Evolutionary conservation across 2,888 invertebrate genomes (phyloP).

Genomic region (Scrobipalpa atriplicella): DNA sequence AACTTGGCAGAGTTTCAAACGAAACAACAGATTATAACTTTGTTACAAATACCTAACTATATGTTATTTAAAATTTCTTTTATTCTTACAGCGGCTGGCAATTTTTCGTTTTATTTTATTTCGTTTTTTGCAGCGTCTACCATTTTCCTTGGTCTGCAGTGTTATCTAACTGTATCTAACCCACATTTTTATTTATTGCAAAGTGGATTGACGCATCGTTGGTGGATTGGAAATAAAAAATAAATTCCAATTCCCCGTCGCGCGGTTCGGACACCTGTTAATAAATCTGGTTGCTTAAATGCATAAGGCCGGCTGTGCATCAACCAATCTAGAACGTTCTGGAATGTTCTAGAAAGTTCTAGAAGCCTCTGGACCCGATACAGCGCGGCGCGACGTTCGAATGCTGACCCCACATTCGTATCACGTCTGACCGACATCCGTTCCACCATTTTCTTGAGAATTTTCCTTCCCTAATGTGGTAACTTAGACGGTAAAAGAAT

Average conservation of each 20-base stretch:
- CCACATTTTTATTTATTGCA: slow-evolving; percentile 3
- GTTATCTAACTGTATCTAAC: background rate
- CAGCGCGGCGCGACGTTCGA: background rate
- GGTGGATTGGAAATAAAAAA: slow-evolving; percentile 3
- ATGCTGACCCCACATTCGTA: slow-evolving; percentile 29
- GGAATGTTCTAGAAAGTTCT: background rate
- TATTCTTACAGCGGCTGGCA: too few species aligned
- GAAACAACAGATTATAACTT: background rate
- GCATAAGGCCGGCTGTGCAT: slow-evolving; percentile 26
- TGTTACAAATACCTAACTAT: too few species aligned
- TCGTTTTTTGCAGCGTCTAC: background rate
- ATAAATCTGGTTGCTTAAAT: slow-evolving; percentile 30
- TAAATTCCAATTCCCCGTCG: slow-evolving; percentile 1
- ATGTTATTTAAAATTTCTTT: too few species aligned
- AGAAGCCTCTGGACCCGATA: background rate
- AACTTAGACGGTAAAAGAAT: background rate
- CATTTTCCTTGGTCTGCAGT: background rate
- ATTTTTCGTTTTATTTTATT: too few species aligned
- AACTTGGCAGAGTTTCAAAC: too few species aligned
- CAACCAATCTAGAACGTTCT: background rate
- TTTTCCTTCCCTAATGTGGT: slow-evolving; percentile 24
- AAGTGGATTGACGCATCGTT: slow-evolving; percentile 10
- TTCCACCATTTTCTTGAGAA: slow-evolving; percentile 27
- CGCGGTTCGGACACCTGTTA: background rate
- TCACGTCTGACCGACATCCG: slow-evolving; percentile 36